Base-by-base conservation (phyloP, 2,113 vertebrate species). In the Lathamus discolor region DNA sequence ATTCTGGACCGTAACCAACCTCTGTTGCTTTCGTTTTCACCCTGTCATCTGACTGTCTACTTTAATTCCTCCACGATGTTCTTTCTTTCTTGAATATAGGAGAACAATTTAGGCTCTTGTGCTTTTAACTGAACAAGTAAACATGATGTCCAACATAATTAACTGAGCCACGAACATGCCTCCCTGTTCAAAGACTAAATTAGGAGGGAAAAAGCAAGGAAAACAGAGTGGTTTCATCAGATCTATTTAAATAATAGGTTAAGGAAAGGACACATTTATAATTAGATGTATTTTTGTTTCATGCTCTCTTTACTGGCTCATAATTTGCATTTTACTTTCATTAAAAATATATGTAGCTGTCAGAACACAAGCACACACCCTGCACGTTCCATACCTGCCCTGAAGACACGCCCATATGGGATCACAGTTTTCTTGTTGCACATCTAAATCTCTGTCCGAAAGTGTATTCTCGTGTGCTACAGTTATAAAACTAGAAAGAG, bases 231-330 rank as follows among this genome's bases (percentile, higher is more conserved):
- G 27, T 73, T 37, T 75, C 39, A 4, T 79, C 35, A 88, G 44
- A 23, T 33, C 37, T 54, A 39, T 37, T 41, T 76, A 88, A 90
- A 84, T 75, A 86, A 55, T 2, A 79, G 63, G 41, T 88, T 93
- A 80, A 63, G 41, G 37, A 63, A 80, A 90, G 31, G 41, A 66
- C 72, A 90, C 52, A 91, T 75, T 78, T 57, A 59, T 82, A 88
- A 92, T 92, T 84, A 93, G n/a, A 31, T 35, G 29, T 62, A 72
- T 62, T 93, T 82, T 90, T 62, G 39, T 87, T 90, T 94, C 80
- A 77, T 55, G 52, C 19, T 10, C 9, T 91, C 43, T 37, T 80
- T 55, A 16, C 28, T 86, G 72, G 61, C 74, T 95, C 59, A 54
- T 73, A 91, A 92, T 88, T 85, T 88, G 62, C 64, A 75, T 83